phyloP scores from a whole-genome alignment of 2,888 invertebrate genomes.

The Furcula furcula region DNA sequence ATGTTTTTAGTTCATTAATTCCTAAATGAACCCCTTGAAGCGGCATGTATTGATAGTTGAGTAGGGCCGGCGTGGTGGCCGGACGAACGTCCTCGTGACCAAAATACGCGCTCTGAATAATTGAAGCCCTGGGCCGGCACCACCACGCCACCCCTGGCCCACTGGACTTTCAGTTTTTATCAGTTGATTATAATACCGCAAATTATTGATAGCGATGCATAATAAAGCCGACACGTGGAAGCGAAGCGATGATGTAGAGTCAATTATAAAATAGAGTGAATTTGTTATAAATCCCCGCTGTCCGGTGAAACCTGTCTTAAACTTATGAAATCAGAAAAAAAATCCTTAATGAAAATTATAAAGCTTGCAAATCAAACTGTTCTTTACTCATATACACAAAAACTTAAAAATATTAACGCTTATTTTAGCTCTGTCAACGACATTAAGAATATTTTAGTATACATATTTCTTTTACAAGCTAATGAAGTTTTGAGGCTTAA shows the following conservation, averaged over 20 bases:
- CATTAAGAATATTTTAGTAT: too few relatives aligned
- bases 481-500: too few relatives aligned
- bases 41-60: slow-evolving; percentile 38
- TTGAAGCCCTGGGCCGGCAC: slow-evolving; percentile 52
- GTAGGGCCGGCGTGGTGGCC: slow-evolving; percentile 39
- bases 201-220: slow-evolving; percentile 26
- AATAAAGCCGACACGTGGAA: slow-evolving; percentile 1
- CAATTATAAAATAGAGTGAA: too few relatives aligned
- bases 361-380: too few relatives aligned
- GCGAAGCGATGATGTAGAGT: slow-evolving; percentile 10
- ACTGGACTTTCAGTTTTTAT: slow-evolving; percentile 51
- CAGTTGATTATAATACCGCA: slow-evolving; percentile 46
- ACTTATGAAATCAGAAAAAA: too few relatives aligned
- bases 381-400: too few relatives aligned
- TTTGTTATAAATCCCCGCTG: too few relatives aligned
- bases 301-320: too few relatives aligned
- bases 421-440: too few relatives aligned
- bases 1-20: slow-evolving; percentile 54
- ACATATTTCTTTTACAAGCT: too few relatives aligned
- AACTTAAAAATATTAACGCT: too few relatives aligned
- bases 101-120: slow-evolving; percentile 76
- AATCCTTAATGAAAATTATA: too few relatives aligned
- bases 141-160: slow-evolving; percentile 35
- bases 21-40: slow-evolving; percentile 55
- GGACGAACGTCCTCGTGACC: slow-evolving; percentile 67